Conservation (phyloP, 1,140 invertebrate genomes). For the Diprion similis region DNA sequence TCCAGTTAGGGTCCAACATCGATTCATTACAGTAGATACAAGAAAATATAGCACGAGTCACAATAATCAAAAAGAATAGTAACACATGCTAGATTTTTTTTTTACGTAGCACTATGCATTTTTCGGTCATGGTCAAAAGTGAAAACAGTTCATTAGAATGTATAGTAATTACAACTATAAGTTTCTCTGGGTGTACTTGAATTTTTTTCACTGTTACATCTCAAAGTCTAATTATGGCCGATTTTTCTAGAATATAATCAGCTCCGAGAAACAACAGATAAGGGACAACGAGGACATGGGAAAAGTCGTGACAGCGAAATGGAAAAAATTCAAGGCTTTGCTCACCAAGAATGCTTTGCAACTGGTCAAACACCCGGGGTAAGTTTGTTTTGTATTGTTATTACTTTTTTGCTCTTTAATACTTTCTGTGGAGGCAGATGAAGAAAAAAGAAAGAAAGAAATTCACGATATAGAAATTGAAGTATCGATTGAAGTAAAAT, state of each 20-base stretch:
- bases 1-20: too few species aligned
- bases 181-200: too few species aligned
- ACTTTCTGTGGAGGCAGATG: neutral
- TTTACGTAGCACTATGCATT: too few species aligned
- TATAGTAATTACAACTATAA: too few species aligned
- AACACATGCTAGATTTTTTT: too few species aligned
- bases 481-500: too few species aligned
- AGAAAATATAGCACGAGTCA: too few species aligned
- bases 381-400: conserved; percentile 38
- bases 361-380: conserved; percentile 72
- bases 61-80: too few species aligned
- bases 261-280: conserved; percentile 32
- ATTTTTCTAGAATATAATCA: conserved; percentile 30
- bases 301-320: conserved; percentile 38
- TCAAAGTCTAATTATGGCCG: neutral
- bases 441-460: neutral
- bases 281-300: conserved; percentile 46
- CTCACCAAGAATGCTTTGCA: conserved; percentile 71
- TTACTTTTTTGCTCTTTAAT: neutral
- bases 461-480: neutral
- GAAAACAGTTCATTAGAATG: too few species aligned
- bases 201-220: neutral
- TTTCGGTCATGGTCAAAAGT: too few species aligned
- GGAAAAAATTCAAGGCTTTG: conserved; percentile 57
- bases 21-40: too few species aligned